A percentile compares a stretch with the other conserved stretches of the same genome.
phyloP scores from a whole-genome alignment of 2,888 invertebrate genomes.

The Eilema depressum region DNA sequence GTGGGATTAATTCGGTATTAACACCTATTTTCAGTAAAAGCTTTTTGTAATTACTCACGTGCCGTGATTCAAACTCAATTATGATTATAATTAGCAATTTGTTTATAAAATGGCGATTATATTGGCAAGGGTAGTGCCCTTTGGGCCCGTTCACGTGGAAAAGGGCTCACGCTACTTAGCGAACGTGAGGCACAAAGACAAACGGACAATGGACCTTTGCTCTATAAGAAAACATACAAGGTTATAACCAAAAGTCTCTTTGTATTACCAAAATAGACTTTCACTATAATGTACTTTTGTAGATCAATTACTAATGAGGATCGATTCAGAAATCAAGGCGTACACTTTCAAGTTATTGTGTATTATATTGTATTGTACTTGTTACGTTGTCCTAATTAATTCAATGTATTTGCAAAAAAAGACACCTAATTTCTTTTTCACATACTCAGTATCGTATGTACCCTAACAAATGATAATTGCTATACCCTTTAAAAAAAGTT shows the following conservation, averaged over 20 bases:
- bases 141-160: conserved; percentile 2
- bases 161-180: not conserved
- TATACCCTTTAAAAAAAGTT: not conserved
- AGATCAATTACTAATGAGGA: not conserved
- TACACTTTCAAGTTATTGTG: not conserved
- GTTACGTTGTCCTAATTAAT: no score
- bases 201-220: not conserved
- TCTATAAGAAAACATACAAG: conserved; percentile 6
- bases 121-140: not conserved
- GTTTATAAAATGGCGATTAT: not conserved
- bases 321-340: not conserved
- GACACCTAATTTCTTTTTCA: no score
- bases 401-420: not conserved
- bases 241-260: conserved; percentile 1
- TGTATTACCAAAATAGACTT: conserved; percentile 11
- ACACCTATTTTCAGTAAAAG: not conserved
- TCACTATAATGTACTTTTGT: no score
- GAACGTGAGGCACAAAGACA: conserved; percentile 2
- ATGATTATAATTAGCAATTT: not conserved
- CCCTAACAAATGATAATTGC: not conserved
- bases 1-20: not conserved
- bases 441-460: not conserved
- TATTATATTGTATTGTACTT: not conserved
- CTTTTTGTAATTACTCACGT: not conserved
- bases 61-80: not conserved